Evolutionary conservation across 2,797 vertebrate genomes (phyloP).

Genomic region (Euthynnus affinis): DNA sequence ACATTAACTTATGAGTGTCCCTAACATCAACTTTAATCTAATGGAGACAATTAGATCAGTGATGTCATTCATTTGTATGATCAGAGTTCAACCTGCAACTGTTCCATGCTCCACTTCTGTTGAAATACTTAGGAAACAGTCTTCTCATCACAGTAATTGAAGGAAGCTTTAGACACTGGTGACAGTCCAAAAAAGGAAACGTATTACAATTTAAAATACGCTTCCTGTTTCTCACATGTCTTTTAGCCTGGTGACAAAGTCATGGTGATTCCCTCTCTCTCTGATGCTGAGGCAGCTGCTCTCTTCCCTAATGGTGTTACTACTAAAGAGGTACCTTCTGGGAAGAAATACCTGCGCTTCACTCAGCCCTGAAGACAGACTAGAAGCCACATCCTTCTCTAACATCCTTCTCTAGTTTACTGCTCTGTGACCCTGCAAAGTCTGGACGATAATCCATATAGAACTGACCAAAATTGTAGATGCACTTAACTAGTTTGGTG

Average conservation of each 20-base stretch:
- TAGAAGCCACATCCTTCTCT: neutral
- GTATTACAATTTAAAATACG: neutral
- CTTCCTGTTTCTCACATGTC: neutral
- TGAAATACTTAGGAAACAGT: too few relatives aligned
- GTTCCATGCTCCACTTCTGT: too few relatives aligned
- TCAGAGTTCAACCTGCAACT: too few relatives aligned
- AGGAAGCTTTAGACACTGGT: too few relatives aligned
- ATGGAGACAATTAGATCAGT: neutral
- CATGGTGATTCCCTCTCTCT: conserved; percentile 94
- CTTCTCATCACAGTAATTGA: neutral
- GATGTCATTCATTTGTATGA: too few relatives aligned
- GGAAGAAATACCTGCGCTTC: conserved; percentile 95
- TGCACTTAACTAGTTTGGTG: conserved; percentile 5
- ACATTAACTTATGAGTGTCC: neutral
- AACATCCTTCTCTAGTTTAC: neutral
- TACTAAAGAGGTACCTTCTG: conserved; percentile 93
- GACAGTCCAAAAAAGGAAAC: too few relatives aligned
- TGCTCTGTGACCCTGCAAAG: neutral
- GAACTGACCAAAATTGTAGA: neutral
- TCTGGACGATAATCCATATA: neutral
- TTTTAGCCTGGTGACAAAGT: conserved; percentile 88
- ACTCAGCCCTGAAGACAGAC: conserved; percentile 84
- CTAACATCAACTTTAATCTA: neutral
- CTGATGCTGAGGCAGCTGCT: conserved; percentile 90
- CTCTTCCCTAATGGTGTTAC: conserved; percentile 93